Percentiles rank a stretch among this genome's conserved stretches.
Evolutionary conservation across 2,113 vertebrate species (phyloP).

Genomic region (Semnornis frantzii): DNA sequence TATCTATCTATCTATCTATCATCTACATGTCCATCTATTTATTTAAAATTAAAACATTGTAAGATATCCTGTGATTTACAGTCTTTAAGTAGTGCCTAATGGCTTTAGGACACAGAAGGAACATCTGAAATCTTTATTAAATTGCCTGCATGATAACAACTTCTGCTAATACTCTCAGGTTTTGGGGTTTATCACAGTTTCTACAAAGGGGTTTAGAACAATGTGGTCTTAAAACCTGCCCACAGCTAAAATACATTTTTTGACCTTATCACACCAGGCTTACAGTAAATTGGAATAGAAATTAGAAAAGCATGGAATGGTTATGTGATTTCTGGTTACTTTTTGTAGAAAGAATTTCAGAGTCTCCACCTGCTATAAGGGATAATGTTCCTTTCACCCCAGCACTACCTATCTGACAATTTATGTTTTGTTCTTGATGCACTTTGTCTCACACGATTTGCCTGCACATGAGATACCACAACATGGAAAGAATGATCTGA

Average conservation of each 20-base stretch:
- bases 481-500: not conserved
- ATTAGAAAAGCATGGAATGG: slow-evolving; percentile 13
- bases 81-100: not conserved
- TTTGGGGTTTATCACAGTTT: not conserved
- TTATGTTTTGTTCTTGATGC: not conserved
- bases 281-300: slow-evolving; percentile 36
- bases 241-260: slow-evolving; percentile 21
- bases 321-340: not conserved
- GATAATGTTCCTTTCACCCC: not conserved
- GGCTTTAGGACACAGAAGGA: slow-evolving; percentile 8
- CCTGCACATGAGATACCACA: not conserved
- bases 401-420: not conserved
- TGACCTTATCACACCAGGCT: slow-evolving; percentile 1
- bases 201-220: slow-evolving; percentile 23
- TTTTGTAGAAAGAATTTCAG: slow-evolving; percentile 8
- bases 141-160: not conserved
- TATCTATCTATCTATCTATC: not conserved
- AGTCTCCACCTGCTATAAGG: not conserved
- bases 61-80: not conserved
- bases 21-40: not conserved
- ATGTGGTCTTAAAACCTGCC: slow-evolving; percentile 32
- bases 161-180: not conserved
- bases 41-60: slow-evolving; percentile 14
- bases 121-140: slow-evolving; percentile 32
- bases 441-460: not conserved